Evolutionary conservation across 2,113 vertebrate species (phyloP), one percentile per base, ranked within the genome.

Genomic region (Misgurnus anguillicaudatus): DNA sequence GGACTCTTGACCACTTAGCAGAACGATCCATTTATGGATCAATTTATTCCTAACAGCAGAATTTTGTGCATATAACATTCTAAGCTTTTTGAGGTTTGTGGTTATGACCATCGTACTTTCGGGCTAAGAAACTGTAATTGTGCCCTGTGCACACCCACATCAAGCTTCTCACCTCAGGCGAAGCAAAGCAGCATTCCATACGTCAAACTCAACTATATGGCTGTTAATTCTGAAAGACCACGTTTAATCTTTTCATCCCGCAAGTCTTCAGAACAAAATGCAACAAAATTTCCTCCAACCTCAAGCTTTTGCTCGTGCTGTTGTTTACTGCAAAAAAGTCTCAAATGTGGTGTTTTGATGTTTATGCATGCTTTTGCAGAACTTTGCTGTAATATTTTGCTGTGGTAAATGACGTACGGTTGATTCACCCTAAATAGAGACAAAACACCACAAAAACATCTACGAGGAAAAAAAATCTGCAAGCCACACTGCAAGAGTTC

Each of bases 401-500:
- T 57, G 69, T 8, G 9, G 0, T 36, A 70, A 38, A 70, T 55
- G 16, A 19, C 36, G 68, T 0, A 24, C n/a, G 19, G 51, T 21
- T 72, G 69, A 38, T 71, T 71, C 31, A 19, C 16, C 3, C 36
- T n/a, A 13, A 39, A n/a, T 19, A 57, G 53, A 19, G 53, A 6
- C 7, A 57, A 72, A 36, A 58, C 53, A 7, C 38, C 1, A 5
- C 38, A 9, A 58, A 60, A 72, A 72, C 51, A 60, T 42, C 11
- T 60, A 6, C 58, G 6, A 75, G 11, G 31, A 75, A 75, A 75
- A 16, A 9, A 74, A 74, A 61, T 61, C 57, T 61, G 71, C 71
- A 75, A 75, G 45, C 58, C 45, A 36, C 47, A 53, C 61, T 75
- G 60, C 73, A 13, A 53, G 61, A 48, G 70, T 90, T 85, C 91